Percentiles rank a stretch among this genome's conserved stretches.
These are phyloP conservation scores for Macroglossus sobrinus DNA, from an alignment of 2,113 vertebrate genomes.

Conservation along the genomic window DNA sequence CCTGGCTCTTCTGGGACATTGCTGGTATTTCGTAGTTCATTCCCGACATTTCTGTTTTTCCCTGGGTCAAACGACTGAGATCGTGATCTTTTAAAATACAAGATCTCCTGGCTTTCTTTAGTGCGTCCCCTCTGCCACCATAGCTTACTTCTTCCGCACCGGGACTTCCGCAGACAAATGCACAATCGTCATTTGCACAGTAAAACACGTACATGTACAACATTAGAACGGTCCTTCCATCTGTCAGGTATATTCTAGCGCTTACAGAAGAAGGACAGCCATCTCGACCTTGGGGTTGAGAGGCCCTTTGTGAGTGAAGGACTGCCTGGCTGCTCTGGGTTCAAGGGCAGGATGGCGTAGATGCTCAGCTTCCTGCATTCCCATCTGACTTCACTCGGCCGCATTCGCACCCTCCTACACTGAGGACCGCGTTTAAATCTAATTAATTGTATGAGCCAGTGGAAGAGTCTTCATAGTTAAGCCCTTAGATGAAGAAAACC, in stretches of 20 bases:
- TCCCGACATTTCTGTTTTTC: constrained; percentile 28
- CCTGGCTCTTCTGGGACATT: background rate
- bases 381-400: background rate
- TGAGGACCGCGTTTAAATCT: background rate
- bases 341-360: background rate
- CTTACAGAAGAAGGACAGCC: background rate
- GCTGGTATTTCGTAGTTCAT: background rate
- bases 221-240: background rate
- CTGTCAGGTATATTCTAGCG: background rate
- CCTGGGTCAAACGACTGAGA: constrained; percentile 33
- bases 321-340: rapidly evolving
- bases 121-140: background rate
- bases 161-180: background rate
- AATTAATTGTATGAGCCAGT: background rate
- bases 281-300: background rate
- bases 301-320: too few species aligned
- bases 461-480: background rate
- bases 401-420: background rate
- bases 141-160: background rate
- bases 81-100: constrained; percentile 4
- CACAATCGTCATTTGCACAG: background rate
- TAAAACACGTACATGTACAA: background rate
- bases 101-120: background rate
- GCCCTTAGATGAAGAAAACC: background rate
- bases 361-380: background rate